These are phyloP conservation scores for Zaprionus obscuricornis DNA, from an alignment of 2,888 invertebrate genomes.

Conservation along the genomic window DNA sequence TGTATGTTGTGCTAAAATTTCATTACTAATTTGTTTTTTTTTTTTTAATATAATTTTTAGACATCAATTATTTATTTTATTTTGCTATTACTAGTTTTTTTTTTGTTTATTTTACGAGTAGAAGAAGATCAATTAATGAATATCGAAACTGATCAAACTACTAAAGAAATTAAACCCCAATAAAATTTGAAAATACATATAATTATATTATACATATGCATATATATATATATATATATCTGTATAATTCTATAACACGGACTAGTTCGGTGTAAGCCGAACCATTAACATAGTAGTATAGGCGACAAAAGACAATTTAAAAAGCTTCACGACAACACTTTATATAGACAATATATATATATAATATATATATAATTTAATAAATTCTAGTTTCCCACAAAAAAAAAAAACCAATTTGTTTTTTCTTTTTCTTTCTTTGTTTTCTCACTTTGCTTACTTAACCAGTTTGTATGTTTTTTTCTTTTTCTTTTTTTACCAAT, in stretches of 20 bases:
- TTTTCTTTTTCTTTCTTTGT: conserved; percentile 1
- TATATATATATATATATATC: no score
- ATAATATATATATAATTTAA: no score
- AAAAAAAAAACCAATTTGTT: conserved; percentile 55
- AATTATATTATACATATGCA: no score
- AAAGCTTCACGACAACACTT: conserved; percentile 36
- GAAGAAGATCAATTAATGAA: conserved; percentile 1
- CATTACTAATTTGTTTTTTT: conserved; percentile 47
- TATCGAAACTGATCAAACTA: conserved; percentile 23
- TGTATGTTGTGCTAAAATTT: conserved; percentile 50
- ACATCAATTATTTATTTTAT: conserved; percentile 42
- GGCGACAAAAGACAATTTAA: conserved; percentile 12
- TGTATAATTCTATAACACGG: conserved; percentile 41
- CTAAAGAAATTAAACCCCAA: conserved; percentile 22
- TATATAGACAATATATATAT: conserved; percentile 69
- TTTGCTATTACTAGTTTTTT: conserved; percentile 26
- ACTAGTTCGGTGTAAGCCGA: conserved; percentile 37
- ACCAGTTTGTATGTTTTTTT: not conserved
- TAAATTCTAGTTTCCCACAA: conserved; percentile 69
- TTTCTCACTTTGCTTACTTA: not conserved
- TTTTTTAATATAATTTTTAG: no score
- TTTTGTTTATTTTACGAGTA: conserved; percentile 21
- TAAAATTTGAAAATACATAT: not conserved
- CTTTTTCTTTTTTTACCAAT: conserved; percentile 41
- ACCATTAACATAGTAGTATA: conserved; percentile 21